Evolutionary conservation across 1,140 invertebrate species (phyloP), one percentile per base, ranked within the genome.

Genomic region (Colletes latitarsis): DNA sequence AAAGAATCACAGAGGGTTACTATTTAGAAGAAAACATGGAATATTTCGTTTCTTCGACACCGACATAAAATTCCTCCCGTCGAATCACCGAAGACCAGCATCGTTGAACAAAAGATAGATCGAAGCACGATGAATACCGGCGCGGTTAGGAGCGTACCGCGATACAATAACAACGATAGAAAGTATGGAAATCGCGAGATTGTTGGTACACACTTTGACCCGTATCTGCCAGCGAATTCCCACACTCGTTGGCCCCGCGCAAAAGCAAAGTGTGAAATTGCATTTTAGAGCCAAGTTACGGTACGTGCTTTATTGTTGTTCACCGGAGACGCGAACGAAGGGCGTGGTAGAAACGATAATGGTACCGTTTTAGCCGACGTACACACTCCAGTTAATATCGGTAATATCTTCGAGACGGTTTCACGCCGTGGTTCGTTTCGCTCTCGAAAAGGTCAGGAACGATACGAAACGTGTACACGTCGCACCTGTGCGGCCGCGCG

Each of bases 361-460:
- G 49, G 55, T 30, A 30, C 17, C 77, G 39, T 17, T 58, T 55
- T 64, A 62, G n/a, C 49, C 9, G 62, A 41, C 53, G 21, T 30
- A 55, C 53, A 46, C 73, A 80, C 69, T 66, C 76, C 49, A 67
- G 12, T 80, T 80, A 80, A 73, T 73, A 74, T 80, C 62, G 14
- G 58, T 14, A 58, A 74, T 80, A 80, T 74, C 53, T 74, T 58
- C 43, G 6, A 63, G 70, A 19, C 62, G n/a, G n/a, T 64, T 79
- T 79, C 77, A 74, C 77, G 62, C 75, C 64, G 76, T 19, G 19
- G 6, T 53, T 55, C 9, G 41, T 39, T n/a, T 17, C 60, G 60
- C 39, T 66, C 19, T 55, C 52, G 71, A 75, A 49, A 80, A 80
- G 77, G 77, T 80, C 63, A 74, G 19, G 60, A n/a, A 15, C 5